Evolutionary conservation across 2,888 invertebrate species (phyloP), one percentile per base, ranked within the genome.

Genomic region (Apodemia mormo): DNA sequence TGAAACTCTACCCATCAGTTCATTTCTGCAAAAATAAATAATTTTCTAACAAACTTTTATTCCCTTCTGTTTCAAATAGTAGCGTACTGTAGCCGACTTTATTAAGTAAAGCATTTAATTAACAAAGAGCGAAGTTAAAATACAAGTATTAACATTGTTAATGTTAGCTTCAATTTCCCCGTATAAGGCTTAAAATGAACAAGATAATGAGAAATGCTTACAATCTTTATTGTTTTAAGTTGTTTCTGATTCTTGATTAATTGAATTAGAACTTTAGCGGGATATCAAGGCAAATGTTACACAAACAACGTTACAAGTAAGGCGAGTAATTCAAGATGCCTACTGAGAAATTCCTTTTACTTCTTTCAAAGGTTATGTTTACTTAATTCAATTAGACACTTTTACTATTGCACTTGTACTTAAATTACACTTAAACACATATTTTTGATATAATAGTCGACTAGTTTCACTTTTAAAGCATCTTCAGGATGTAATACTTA

Each of bases 221-320:
- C 61, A 61, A 61, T 61, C 33, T 14, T 33, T 61, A 61, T 61
- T 61, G 61, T 33, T 61, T 33, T 30, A 61, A 61, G 61, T 12
- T 61, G 61, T 33, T 33, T 61, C 29, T 61, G 61, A 61, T 61
- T 61, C 58, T 61, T 30, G 58, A 30, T 56, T 7, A 29, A 29
- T 56, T 56, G 29, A 29, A 56, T 61, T 33, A 61, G 33, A 61
- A 61, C 33, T 61, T 61, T 14, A 61, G n/a, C 6, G 61, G 33
- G 30, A 5, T 61, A 61, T 61, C 29, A 61, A 33, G 14, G 61
- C 30, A 33, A 61, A 58, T 10, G 30, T 29, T 58, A 6, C 12
- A 12, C 33, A 61, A 33, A 12, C 10, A 61, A 33, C 6, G 14
- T 61, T 33, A 61, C 12, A 33, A 49, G 6, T 49, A n/a, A 14